Evolutionary conservation across 1,140 invertebrate species (phyloP), one percentile per base, ranked within the genome.

Genomic region (Portunus trituberculatus): DNA sequence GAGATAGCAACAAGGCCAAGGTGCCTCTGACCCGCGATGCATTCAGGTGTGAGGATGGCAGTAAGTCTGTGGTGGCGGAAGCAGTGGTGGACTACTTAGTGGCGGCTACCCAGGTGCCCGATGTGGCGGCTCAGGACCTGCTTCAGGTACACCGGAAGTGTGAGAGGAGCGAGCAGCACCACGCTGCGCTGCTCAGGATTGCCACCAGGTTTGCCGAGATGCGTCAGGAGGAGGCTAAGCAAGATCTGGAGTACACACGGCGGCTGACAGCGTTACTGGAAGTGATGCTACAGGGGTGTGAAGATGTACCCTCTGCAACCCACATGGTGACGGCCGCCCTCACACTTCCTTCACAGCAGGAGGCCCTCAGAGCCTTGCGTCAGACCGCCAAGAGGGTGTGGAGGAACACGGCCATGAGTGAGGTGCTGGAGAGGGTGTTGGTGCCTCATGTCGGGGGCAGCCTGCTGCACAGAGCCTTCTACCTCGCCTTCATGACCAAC

Each of bases 211-310:
- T n/a, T n/a, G 67, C 20, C 25, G 20, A 76, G 67, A 76, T n/a
- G 67, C 4, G 6, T 25, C 20, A 76, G 67, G n/a, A 76, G 25
- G 67, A 76, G 25, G 16, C 2, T 2, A 59, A 10, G 16, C 52
- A 14, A 59, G 67, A 76, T 1, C 67, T n/a, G 67, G 6, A 76
- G 67, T 2, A n/a, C 67, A 87, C 0, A 12, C 31, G 39, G 8
- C 10, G 84, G 29, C 31, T 87, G 84, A 10, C 31, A 28, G 84
- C 14, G 14, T n/a, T 89, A 10, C 28, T 4, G 45, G n/a, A 89
- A 0, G 46, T 93, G 25, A 93, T 93, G 92, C 20, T 93, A 4
- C 31, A 93, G 14, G 92, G 92, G n/a, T 93, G 92, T n/a, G 32
- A 46, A n/a, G 92, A 93, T 48, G n/a, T 93, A 3, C 4, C 31